Conservation (phyloP, 2,113 vertebrate species). For the Asarcornis scutulata region DNA sequence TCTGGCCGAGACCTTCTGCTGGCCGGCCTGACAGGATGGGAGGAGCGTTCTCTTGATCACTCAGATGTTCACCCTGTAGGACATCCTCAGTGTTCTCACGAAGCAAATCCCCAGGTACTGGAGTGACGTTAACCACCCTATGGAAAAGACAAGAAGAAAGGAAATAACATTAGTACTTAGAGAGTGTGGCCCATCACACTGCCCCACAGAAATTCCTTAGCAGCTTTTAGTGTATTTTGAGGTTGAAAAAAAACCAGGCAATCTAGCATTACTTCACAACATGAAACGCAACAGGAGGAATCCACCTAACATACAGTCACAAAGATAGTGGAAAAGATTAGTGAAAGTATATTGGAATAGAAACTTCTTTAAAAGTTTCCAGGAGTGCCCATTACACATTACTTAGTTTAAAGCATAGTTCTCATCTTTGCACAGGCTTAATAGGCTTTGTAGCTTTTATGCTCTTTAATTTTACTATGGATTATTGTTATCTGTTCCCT, state of each 20-base stretch:
- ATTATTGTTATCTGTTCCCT: neutral
- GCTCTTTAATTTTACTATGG: neutral
- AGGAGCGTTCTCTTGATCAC: slow-evolving; percentile 97
- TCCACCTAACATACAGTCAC: neutral
- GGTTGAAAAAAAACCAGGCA: neutral
- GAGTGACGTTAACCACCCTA: slow-evolving; percentile 91
- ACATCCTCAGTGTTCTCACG: slow-evolving; percentile 97
- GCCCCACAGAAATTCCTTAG: neutral
- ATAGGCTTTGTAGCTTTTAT: neutral
- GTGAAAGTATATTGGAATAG: neutral
- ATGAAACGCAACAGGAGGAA: neutral
- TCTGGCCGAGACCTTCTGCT: slow-evolving; percentile 73
- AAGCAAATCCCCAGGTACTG: slow-evolving; percentile 89
- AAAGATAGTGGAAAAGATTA: neutral
- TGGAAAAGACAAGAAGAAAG: neutral
- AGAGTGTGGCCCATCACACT: neutral
- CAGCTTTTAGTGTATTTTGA: neutral
- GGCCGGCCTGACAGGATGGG: slow-evolving; percentile 82
- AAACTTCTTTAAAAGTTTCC: neutral
- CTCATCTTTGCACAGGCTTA: neutral
- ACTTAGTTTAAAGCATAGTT: neutral
- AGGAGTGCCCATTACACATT: neutral
- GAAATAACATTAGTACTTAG: neutral
- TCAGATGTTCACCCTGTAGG: slow-evolving; percentile 95
- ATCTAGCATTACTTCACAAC: neutral